Evolutionary conservation across 2,113 vertebrate genomes (phyloP), one percentile per base, ranked within the genome.

Genomic region (Machaerirhynchus nigripectus): DNA sequence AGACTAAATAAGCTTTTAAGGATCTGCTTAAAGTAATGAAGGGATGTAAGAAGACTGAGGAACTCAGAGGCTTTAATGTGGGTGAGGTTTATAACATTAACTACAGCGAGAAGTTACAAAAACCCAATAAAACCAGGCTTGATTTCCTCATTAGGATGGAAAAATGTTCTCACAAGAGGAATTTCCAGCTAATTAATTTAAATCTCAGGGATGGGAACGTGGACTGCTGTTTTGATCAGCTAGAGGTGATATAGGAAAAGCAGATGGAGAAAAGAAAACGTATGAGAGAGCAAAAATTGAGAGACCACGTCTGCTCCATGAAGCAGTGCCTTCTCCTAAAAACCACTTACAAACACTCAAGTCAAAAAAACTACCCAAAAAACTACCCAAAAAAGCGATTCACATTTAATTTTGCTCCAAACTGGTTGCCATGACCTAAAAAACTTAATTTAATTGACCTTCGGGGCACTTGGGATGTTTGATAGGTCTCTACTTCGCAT

Each of bases 311-410:
- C 52, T 64, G 30, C 18, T 50, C 1, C 0, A 53, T 46, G 64
- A 14, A 24, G 26, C 2, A 49, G 61, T 5, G 11, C 2, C 16
- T 59, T 75, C 47, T 81, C 26, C 46, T 83, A 22, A 69, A 63
- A 40, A 12, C 11, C 0, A 0, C 42, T 46, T 46, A 27, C 2
- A 26, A 89, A 56, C 11, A 46, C 2, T 7, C 6, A 5, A 13
- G 27, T 9, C 30, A 53, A 64, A 69, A 69, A 79, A 68, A 30
- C 6, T 4, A 16, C 2, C 1, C 30, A 3, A 46, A 75, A 71
- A 37, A 3, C 2, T 6, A 11, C 4, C 3, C 5, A 9, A 17
- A 61, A 57, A 22, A 8, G 1, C 3, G 4, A 0, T 20, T 94
- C 30, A 24, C 6, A 3, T 6, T 70, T 53, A 3, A 0, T 46